Evolutionary conservation across 2,113 vertebrate species (phyloP).

Genomic region (Labeo catla): DNA sequence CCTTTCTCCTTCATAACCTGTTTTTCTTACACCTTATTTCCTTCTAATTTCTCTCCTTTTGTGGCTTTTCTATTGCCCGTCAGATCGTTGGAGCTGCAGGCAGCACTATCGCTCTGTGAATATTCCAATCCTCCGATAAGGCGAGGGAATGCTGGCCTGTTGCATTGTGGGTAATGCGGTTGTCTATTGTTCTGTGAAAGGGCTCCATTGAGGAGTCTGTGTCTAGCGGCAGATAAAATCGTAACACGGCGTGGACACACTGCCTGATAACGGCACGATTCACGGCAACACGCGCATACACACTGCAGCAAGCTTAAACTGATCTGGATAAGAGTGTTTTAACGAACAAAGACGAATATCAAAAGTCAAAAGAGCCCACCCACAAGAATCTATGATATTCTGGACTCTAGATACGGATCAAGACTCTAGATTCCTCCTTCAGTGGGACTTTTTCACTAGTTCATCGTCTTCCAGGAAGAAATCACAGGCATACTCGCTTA

Average conservation of each 20-base stretch:
- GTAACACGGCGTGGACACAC: conserved; percentile 43
- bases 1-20: conserved; percentile 19
- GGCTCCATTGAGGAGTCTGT: conserved; percentile 70
- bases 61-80: conserved; percentile 43
- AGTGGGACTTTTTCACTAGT: background rate
- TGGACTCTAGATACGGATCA: background rate
- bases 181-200: conserved; percentile 76
- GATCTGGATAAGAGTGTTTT: conserved; percentile 62
- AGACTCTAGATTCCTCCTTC: background rate
- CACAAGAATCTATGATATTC: background rate
- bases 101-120: conserved; percentile 72
- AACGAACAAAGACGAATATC: conserved; percentile 40
- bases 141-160: conserved; percentile 65
- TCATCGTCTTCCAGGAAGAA: background rate
- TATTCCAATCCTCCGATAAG: conserved; percentile 74
- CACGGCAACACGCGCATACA: conserved; percentile 37
- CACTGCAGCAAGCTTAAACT: conserved; percentile 69
- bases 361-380: background rate
- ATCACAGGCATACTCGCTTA: background rate
- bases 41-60: conserved; percentile 54
- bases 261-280: background rate
- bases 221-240: conserved; percentile 75
- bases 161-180: conserved; percentile 75
- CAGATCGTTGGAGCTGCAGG: conserved; percentile 57
- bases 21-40: conserved; percentile 44